Base-by-base conservation (phyloP, 2,888 invertebrate genomes). In the Caenorhabditis angaria region DNA sequence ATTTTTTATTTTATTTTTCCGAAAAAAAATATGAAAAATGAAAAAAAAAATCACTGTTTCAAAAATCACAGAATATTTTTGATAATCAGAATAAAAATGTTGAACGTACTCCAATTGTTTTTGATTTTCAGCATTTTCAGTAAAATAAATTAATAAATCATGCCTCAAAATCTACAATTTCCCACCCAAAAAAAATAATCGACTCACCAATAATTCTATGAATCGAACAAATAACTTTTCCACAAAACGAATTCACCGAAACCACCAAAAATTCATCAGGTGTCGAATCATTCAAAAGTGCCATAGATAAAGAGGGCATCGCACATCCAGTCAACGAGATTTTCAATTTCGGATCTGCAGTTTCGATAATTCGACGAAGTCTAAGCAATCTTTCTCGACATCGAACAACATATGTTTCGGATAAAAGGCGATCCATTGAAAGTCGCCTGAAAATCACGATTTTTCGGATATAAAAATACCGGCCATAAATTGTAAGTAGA, bases 181-280 rank as follows among this genome's bases (percentile, higher is more conserved):
- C 35, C 35, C 8, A 35, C 6, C 14, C 35, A 10, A 10, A n/a
- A n/a, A n/a, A n/a, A n/a, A n/a, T n/a, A n/a, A n/a, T n/a, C n/a
- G n/a, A 41, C 12, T 63, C 51, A 53, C 66, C 53, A 75, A 76
- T 70, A 0, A 83, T 61, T 10, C 65, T 61, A n/a, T 76, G 65
- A 25, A 86, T 65, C 2, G 68, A 60, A 58, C 83, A 85, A 27
- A 83, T 66, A 5, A 85, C 76, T 56, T 77, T 76, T 29, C 86
- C 86, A 57, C 77, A 80, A 67, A 83, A 86, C 29, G 82, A 78
- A 68, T 84, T 85, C 28, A 85, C 78, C 8, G 81, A 77, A n/a
- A 86, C 66, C 0, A 63, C 53, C 27, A 86, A 74, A 35, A 61
- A 65, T 57, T 80, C 81, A 20, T 78, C 70, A 14, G 22, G 32